Base-by-base conservation (phyloP, 2,888 invertebrate genomes). In the Serripes groenlandicus region DNA sequence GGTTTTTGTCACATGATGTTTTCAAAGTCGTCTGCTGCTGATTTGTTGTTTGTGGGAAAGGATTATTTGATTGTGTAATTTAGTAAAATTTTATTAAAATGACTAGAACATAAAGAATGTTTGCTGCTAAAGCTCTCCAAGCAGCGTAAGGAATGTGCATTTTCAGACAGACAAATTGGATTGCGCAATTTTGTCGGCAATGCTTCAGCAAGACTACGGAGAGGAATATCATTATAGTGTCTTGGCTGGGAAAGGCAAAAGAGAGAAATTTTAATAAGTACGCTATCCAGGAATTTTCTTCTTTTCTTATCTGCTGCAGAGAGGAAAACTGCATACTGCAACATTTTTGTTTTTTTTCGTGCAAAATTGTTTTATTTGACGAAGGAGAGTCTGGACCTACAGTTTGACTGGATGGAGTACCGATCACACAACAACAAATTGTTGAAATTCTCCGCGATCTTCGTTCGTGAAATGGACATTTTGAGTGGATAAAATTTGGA, bases 101-200 rank as follows among this genome's bases (percentile, higher is more conserved):
- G 56, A 56, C 56, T 56, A 23, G 56, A n/a, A 62, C 34, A 62
- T 62, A n/a, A 28, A 21, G 62, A 28, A 62, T 62, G 18, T 15
- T n/a, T 32, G 28, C 32, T 32, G 11, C 18, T 42, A 42, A 23
- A 3, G 42, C 23, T 56, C 56, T 26, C 56, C 56, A n/a, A n/a
- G 56, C 56, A 56, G n/a, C 23, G 56, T 56, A 21, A 56, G 56
- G 56, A 56, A 56, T 56, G 56, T 66, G 66, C 66, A 66, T 42
- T 66, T 66, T 66, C 66, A 66, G 66, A 66, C 66, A 66, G 66
- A 66, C 37, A 66, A 66, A 66, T 66, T 66, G 66, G 42, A 66
- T 37, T 37, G 35, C 42, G 42, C 66, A 66, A 42, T 37, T 37
- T 42, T 37, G 42, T 42, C 66, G 42, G 66, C 35, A 66, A 66